Evolutionary conservation across 2,113 vertebrate genomes (phyloP).

Genomic region (Tragelaphus buxtoni): DNA sequence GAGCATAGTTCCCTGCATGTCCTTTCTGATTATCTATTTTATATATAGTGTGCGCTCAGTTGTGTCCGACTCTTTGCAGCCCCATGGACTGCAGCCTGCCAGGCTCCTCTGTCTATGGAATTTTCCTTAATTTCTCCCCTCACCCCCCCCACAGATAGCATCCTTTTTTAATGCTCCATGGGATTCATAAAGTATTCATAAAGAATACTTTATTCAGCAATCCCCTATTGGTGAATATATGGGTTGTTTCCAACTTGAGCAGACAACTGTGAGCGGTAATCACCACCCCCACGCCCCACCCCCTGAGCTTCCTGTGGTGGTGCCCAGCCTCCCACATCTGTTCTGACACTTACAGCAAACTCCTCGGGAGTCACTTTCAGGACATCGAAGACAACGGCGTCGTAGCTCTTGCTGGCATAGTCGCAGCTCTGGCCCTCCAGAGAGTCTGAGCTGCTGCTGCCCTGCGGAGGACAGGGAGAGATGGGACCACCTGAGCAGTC

Average conservation of each 20-base stretch:
- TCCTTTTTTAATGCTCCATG: not conserved
- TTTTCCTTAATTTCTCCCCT: not conserved
- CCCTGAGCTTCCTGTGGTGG: not conserved
- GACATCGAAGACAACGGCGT: conserved; percentile 95
- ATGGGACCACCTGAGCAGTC: not conserved
- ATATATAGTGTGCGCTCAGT: not conserved
- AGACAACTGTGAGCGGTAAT: not conserved
- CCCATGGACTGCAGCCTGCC: not conserved
- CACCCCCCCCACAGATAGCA: not conserved
- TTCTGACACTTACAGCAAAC: conserved; percentile 91
- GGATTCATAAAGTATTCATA: not conserved
- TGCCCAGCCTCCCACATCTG: not conserved
- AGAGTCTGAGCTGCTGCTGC: conserved; percentile 96
- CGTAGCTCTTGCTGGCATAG: conserved; percentile 94
- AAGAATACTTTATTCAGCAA: not conserved
- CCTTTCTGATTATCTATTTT: not conserved
- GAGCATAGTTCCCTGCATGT: not conserved
- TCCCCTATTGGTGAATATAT: not conserved
- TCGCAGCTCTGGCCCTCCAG: conserved; percentile 92
- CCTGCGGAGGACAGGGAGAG: conserved; percentile 77
- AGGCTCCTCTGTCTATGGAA: not conserved
- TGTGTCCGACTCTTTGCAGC: not conserved
- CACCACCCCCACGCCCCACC: not conserved
- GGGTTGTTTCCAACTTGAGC: not conserved
- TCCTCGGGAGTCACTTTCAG: conserved; percentile 97